A percentile compares a stretch with the other conserved stretches of the same genome.
Evolutionary conservation across 2,113 vertebrate genomes (phyloP).

Genomic region (Cygnus atratus): DNA sequence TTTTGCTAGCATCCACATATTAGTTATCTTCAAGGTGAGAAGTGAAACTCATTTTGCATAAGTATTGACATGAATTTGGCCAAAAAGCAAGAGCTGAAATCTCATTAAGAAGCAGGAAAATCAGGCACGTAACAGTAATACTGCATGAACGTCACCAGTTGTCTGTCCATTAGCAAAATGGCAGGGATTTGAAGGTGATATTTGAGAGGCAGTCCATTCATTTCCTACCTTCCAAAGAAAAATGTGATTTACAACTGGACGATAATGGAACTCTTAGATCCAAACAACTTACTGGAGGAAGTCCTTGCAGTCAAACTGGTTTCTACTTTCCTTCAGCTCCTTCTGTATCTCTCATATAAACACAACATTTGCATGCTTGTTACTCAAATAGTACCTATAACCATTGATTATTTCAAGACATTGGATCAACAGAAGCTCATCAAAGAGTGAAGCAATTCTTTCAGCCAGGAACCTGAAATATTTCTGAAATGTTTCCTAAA

Average conservation of each 20-base stretch:
- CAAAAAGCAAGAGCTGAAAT: neutral
- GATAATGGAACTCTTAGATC: neutral
- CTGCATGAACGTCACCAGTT: neutral
- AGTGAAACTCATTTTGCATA: neutral
- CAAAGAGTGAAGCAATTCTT: conserved; percentile 42
- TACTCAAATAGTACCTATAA: neutral
- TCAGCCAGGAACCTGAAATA: conserved; percentile 64
- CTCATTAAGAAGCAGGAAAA: neutral
- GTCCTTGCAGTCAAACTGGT: neutral
- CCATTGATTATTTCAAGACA: conserved; percentile 27
- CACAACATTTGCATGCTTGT: neutral
- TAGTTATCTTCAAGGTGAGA: neutral
- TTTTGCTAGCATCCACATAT: neutral
- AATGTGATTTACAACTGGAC: neutral
- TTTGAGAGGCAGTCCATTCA: neutral
- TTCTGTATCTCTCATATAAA: neutral
- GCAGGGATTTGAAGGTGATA: neutral
- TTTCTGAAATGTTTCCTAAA: conserved; percentile 80
- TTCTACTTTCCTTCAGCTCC: neutral
- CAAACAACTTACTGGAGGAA: neutral
- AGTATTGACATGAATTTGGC: neutral
- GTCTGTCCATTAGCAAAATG: neutral
- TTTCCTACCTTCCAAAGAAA: neutral
- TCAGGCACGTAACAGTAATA: accelerated
- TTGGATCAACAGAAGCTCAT: conserved; percentile 46